phyloP scores from a whole-genome alignment of 2,113 vertebrate species.

The Alouatta palliata region DNA sequence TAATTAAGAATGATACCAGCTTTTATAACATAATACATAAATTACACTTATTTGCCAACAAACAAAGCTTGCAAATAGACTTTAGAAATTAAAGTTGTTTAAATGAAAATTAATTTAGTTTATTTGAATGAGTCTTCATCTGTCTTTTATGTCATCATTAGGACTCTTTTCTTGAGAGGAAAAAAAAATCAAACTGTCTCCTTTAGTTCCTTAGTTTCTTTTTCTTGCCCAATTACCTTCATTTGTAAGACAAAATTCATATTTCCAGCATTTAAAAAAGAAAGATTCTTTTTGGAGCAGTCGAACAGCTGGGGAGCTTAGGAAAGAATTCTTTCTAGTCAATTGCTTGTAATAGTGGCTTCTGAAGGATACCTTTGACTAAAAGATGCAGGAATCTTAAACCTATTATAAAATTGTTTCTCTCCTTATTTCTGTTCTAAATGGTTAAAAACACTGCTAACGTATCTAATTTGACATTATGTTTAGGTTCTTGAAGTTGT shows the following conservation, averaged over 20 bases:
- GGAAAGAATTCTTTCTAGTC: slow-evolving; percentile 8
- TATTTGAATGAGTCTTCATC: slow-evolving; percentile 55
- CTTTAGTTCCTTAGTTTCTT: slow-evolving; percentile 59
- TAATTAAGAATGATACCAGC: slow-evolving; percentile 68
- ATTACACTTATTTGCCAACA: slow-evolving; percentile 69
- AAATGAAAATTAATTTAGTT: slow-evolving; percentile 65
- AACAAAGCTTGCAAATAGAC: slow-evolving; percentile 61
- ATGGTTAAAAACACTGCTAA: background rate
- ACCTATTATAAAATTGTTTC: background rate
- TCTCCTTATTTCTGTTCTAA: background rate
- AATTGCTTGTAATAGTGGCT: background rate
- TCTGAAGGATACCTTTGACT: slow-evolving; percentile 20
- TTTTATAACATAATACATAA: slow-evolving; percentile 62
- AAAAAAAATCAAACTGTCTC: slow-evolving; percentile 4
- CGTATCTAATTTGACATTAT: background rate
- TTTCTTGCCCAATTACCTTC: slow-evolving; percentile 65
- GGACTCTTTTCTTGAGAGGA: slow-evolving; percentile 52
- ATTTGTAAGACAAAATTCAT: slow-evolving; percentile 60
- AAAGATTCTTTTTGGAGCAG: slow-evolving; percentile 10
- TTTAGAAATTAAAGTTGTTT: slow-evolving; percentile 57
- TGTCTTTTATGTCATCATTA: slow-evolving; percentile 61
- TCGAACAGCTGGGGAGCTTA: slow-evolving; percentile 41
- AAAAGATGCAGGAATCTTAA: background rate
- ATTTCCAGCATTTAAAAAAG: slow-evolving; percentile 34
- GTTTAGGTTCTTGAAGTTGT: slow-evolving; percentile 8